Evolutionary conservation across 2,113 vertebrate species (phyloP), one percentile per base, ranked within the genome.

Genomic region (Ptyas mucosa): DNA sequence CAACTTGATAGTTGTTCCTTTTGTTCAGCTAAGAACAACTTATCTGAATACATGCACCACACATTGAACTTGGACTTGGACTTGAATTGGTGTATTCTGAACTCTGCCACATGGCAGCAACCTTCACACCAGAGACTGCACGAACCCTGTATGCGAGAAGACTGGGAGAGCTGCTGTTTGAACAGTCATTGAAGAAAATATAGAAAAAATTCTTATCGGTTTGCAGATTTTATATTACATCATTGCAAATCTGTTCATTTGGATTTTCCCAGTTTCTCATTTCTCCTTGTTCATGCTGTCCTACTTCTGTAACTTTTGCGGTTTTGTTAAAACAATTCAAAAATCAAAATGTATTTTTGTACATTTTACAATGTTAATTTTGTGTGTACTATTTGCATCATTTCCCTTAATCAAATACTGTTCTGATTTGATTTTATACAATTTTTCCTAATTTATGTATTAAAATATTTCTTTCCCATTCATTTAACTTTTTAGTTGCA

Each of bases 21-120:
- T 54, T 5, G 21, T 9, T 29, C 2, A 1, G 0, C 8, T 85
- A 90, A 58, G 20, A 89, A 49, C 86, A 52, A 87, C 46, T 87
- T 39, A 1, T 46, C 57, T 0, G 11, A 89, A 46, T 54, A 0
- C 0, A 0, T 24, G 23, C 14, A 39, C 0, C 6, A 53, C 24
- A 15, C 4, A 21, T 20, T 0, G n/a, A 53, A 39, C 29, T 90
- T 85, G 58, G 0, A n/a, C 29, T 5, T 69, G 61, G 61, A n/a
- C 26, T 24, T 0, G n/a, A 52, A 39, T 24, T 90, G 55, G 58
- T 26, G 21, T 39, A 9, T 53, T 54, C 53, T 0, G 0, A 11
- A 14, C 24, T 54, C 34, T 1, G 49, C 88, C 89, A 64, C 0
- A 0, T 0, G 34, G 91, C 92, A 89, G 88, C 0, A 0, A 46